phyloP scores from a whole-genome alignment of 2,113 vertebrate species.

The Engraulis encrasicolus region DNA sequence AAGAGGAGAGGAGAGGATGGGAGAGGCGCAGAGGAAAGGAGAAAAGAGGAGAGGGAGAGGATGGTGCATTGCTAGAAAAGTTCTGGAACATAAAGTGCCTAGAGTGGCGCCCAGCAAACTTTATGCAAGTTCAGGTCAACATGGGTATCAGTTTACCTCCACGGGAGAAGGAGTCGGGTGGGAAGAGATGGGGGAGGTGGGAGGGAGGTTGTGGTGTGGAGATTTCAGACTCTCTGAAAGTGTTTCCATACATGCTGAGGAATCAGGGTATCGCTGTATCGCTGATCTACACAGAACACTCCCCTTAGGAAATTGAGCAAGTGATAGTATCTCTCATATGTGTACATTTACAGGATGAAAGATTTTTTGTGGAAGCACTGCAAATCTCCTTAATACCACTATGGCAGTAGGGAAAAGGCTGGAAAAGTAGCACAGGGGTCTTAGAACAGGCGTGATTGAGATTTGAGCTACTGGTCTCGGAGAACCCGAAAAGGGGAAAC shows the following conservation, averaged over 20 bases:
- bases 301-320: too few species aligned
- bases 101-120: neutral
- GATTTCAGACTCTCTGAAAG: neutral
- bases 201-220: neutral
- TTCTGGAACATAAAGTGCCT: neutral
- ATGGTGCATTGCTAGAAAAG: neutral
- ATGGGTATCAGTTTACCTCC: neutral
- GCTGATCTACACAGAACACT: too few species aligned
- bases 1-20: too few species aligned
- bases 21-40: too few species aligned
- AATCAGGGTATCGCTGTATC: too few species aligned
- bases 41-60: too few species aligned
- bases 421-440: neutral
- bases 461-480: neutral
- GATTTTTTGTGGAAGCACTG: neutral
- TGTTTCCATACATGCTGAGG: neutral
- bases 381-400: neutral
- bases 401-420: neutral
- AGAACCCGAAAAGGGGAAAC: neutral
- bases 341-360: neutral
- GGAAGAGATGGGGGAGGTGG: neutral
- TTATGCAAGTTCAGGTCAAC: neutral
- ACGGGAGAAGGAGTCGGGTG: neutral
- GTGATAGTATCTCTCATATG: neutral
- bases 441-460: neutral